A percentile compares a stretch with the other conserved stretches of the same genome.
Evolutionary conservation across 2,113 vertebrate genomes (phyloP).

Genomic region (Mormyrus iriodes): DNA sequence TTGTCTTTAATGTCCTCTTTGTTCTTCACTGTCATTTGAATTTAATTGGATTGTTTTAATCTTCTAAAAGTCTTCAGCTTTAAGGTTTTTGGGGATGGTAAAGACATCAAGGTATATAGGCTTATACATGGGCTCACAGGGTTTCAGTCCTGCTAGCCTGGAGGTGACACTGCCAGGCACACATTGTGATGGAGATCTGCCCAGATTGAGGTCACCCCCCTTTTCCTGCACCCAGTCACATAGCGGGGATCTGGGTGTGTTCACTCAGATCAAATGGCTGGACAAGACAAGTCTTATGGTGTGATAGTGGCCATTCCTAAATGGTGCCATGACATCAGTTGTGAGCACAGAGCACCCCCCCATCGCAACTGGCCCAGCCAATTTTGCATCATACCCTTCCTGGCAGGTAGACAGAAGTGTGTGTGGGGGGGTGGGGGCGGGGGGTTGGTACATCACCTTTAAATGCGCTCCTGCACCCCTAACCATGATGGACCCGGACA

Average conservation of each 20-base stretch:
- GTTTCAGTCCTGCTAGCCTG: neutral
- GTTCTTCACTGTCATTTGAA: neutral
- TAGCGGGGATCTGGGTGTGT: neutral
- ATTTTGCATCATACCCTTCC: neutral
- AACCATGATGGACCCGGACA: neutral
- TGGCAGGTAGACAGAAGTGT: neutral
- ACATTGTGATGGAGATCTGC: neutral
- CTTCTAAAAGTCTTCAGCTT: slow-evolving; percentile 4
- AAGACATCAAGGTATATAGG: neutral
- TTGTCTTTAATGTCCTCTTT: slow-evolving; percentile 20
- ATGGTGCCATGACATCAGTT: neutral
- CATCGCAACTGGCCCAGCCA: neutral
- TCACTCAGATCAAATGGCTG: neutral
- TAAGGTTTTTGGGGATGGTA: neutral
- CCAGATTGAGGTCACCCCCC: neutral
- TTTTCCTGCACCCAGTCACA: neutral
- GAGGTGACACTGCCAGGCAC: neutral
- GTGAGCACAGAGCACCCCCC: neutral
- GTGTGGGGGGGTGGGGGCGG: too few species aligned
- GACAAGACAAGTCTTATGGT: neutral
- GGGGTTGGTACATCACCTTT: neutral
- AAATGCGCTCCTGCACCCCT: neutral
- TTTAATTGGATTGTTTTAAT: neutral
- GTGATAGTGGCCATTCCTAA: neutral
- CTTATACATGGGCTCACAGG: neutral